Conservation (phyloP, 2,797 vertebrate genomes). For the Decapterus maruadsi region DNA sequence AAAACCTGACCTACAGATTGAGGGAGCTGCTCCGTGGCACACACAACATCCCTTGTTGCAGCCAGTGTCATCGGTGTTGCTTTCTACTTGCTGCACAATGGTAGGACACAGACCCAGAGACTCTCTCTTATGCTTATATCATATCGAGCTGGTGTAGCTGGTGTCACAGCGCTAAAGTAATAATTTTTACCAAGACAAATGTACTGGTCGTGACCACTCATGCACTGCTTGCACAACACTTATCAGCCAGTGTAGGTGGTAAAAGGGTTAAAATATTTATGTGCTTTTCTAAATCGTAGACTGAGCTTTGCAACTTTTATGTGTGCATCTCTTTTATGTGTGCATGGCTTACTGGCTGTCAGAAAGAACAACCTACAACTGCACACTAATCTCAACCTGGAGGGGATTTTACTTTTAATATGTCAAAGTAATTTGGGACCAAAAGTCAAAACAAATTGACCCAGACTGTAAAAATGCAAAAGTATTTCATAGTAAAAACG, state of each 20-base stretch:
- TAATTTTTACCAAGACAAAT: conserved; percentile 28
- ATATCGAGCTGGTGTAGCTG: neutral
- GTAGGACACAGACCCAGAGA: conserved; percentile 1
- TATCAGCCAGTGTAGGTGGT: conserved; percentile 22
- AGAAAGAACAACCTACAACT: neutral
- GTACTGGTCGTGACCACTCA: conserved; percentile 15
- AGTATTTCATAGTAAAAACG: neutral
- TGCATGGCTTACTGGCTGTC: neutral
- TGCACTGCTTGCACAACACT: conserved; percentile 21
- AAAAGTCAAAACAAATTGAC: neutral
- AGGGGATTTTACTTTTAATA: neutral
- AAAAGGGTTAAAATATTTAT: conserved; percentile 44
- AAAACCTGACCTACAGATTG: conserved; percentile 18
- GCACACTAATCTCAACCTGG: neutral
- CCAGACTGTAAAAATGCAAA: neutral
- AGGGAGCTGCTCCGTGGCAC: conserved; percentile 14
- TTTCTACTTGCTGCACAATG: neutral
- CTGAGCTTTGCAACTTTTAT: conserved; percentile 23
- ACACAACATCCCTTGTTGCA: conserved; percentile 4
- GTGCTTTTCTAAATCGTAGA: neutral
- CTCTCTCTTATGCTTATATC: conserved; percentile 23
- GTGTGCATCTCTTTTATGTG: conserved; percentile 5
- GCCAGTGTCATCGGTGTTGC: neutral
- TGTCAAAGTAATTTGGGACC: neutral
- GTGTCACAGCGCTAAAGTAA: conserved; percentile 2